A percentile compares a stretch with the other conserved stretches of the same genome.
Evolutionary conservation across 2,113 vertebrate genomes (phyloP).

Genomic region (Aviceda subcristata): DNA sequence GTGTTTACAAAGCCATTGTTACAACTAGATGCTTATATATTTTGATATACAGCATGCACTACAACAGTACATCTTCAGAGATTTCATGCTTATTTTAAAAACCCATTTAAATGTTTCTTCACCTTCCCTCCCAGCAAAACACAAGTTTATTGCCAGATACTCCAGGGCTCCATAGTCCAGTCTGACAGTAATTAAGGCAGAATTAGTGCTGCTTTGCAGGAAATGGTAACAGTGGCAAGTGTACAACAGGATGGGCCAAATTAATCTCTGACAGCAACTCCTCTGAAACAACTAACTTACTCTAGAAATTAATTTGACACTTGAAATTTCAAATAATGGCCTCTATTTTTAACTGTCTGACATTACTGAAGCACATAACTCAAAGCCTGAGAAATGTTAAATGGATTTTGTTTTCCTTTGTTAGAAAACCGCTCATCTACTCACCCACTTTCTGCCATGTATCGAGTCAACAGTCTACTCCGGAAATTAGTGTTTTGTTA

Average conservation of each 20-base stretch:
- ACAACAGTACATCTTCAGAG: conserved; percentile 68
- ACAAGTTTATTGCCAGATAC: conserved; percentile 43
- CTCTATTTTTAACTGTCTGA: conserved; percentile 34
- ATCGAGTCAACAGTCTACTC: background rate
- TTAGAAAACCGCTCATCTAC: background rate
- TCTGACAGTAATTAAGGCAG: conserved; percentile 56
- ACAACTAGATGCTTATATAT: conserved; percentile 63
- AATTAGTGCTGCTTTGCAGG: conserved; percentile 37
- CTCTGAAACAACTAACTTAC: conserved; percentile 16
- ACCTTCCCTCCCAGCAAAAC: conserved; percentile 56
- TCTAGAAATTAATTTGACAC: background rate
- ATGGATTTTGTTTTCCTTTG: background rate
- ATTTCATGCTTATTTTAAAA: conserved; percentile 67
- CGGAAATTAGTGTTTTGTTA: background rate
- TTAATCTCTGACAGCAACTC: background rate
- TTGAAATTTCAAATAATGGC: conserved; percentile 34
- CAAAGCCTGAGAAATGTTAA: background rate
- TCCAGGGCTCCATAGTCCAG: conserved; percentile 45
- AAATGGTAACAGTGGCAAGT: background rate
- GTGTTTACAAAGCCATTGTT: conserved; percentile 73
- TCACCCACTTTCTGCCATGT: background rate
- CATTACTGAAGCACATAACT: background rate
- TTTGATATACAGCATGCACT: conserved; percentile 66
- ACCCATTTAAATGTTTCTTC: conserved; percentile 70
- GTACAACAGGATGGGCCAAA: background rate